phyloP scores from a whole-genome alignment of 2,888 invertebrate genomes.

The Leptogaster cylindrica region DNA sequence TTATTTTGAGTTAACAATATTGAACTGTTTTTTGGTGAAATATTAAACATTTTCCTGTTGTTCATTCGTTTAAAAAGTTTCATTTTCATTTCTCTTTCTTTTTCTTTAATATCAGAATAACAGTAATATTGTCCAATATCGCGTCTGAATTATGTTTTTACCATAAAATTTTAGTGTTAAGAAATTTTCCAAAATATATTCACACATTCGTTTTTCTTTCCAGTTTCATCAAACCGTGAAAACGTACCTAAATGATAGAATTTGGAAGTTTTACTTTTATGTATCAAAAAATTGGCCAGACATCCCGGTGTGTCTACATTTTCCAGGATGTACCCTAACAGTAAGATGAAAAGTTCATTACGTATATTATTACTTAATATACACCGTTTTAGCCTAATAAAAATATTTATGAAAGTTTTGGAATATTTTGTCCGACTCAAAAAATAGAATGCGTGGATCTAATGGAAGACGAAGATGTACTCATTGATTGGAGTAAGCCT shows the following conservation, averaged over 20 bases:
- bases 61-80: too few relatives aligned
- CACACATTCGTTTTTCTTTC: slow-evolving; percentile 59
- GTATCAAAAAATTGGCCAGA: slow-evolving; percentile 88
- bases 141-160: too few relatives aligned
- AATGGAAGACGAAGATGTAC: slow-evolving; percentile 75
- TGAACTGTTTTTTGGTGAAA: too few relatives aligned
- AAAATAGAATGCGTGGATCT: slow-evolving; percentile 75
- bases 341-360: slow-evolving; percentile 64
- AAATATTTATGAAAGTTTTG: slow-evolving; percentile 81
- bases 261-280: slow-evolving; percentile 92
- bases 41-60: too few relatives aligned
- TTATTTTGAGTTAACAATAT: too few relatives aligned
- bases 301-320: slow-evolving; percentile 82
- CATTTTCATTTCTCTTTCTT: too few relatives aligned
- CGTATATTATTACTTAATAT: neutral
- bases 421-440: slow-evolving; percentile 82
- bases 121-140: neutral
- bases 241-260: slow-evolving; percentile 85
- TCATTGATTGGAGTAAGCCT: slow-evolving; percentile 81
- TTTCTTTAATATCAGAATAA: too few relatives aligned
- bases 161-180: neutral
- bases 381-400: slow-evolving; percentile 71
- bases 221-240: slow-evolving; percentile 90
- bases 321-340: slow-evolving; percentile 87
- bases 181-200: too few relatives aligned